Evolutionary conservation across 2,888 invertebrate genomes (phyloP), one percentile per base, ranked within the genome.

Genomic region (Philaethria dido): DNA sequence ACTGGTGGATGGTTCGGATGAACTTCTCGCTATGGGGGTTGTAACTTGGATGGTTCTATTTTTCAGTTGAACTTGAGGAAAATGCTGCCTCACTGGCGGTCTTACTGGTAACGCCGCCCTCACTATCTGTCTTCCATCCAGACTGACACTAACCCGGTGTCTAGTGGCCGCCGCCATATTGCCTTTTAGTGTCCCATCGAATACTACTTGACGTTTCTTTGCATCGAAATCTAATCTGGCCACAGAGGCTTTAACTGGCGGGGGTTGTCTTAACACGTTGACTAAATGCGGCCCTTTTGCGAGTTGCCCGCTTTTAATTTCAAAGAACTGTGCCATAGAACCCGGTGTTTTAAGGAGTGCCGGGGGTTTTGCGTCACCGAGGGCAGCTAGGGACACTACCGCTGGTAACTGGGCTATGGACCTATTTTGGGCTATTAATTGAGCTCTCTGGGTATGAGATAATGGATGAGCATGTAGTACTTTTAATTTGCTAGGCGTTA

Each of bases 211-310:
- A 0, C 87, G 72, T 60, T 80, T 80, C 74, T 84, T 85, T 52
- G 81, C 82, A 57, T 84, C 86, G 42, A 85, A 71, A 18, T 86
- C 86, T 1, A 85, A 68, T 3, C 86, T 64, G 9, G 85, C 80
- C 29, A 78, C 83, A 16, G 83, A 78, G 0, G 80, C 75, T 73
- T 84, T 85, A 14, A 82, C 86, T 3, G 88, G 87, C 62, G 77
- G 80, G 22, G 88, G 88, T n/a, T 82, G 87, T 0, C 90, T 75
- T 3, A 92, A 80, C 2, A 92, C 92, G 77, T 92, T 92, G 9
- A 92, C 89, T 4, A 92, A 70, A 55, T 92, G 92, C 20, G 90
- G 85, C 0, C 88, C 89, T 48, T 87, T 88, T 62, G 84, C 87
- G 1, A 91, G 76, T 70, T 86, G 88, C 0, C 87, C 87, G 70